Base-by-base conservation (phyloP, 2,113 vertebrate species). In the Callionymus lyra region DNA sequence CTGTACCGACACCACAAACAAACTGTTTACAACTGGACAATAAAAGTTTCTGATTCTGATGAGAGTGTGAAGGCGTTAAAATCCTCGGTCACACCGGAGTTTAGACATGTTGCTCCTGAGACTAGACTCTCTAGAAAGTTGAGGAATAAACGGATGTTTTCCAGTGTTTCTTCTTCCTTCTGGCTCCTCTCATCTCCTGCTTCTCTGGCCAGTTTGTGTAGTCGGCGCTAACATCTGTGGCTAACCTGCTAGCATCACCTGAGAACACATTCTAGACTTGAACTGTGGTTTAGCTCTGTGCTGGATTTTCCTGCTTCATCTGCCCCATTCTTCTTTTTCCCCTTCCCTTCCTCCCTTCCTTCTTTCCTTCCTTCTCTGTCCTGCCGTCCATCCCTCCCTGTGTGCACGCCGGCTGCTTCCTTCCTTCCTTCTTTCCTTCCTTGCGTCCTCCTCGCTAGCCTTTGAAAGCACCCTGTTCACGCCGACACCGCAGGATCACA, bases 391-490 rank as follows among this genome's bases (percentile, higher is more conserved):
- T 65, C 65, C 56, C 58, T 49, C 37, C 54, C 41, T 34, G 57
- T 79, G 56, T 81, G 63, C 70, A 56, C 55, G 34, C 49, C 6
- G 59, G 56, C 68, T 72, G 53, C 66, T 69, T 70, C 60, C 56
- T 57, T 62, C 45, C 59, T 51, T 33, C 51, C 55, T 57, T 41
- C 44, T 47, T 31, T 43, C 47, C 47, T 43, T 70, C 42, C 47
- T 42, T 47, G 43, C 46, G 55, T 52, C 65, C 63, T 58, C 52
- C 59, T 75, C 71, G 84, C 68, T 86, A 89, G 89, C 94, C 80
- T 91, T 91, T 59, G 91, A 98, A 83, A 94, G 85, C 88, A 89
- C 90, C 74, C 89, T 86, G 68, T 90, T 87, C 88, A 89, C 72
- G 44, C 86, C 89, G 72, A 82, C 86, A 53, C 87, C 88, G 80